Evolutionary conservation across 2,888 invertebrate genomes (phyloP).

Genomic region (Agrilus mali): DNA sequence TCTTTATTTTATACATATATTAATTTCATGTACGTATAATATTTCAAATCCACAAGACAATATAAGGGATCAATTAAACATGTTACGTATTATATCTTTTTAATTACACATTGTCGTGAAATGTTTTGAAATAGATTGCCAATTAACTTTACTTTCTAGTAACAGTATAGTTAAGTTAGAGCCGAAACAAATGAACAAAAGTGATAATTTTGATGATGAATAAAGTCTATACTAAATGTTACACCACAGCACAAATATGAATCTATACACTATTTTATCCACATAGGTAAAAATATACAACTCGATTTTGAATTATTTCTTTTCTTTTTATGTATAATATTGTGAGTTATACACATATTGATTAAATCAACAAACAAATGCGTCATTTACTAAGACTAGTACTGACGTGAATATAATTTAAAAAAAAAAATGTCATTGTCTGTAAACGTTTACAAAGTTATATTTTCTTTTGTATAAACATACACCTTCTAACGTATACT

Average conservation of each 20-base stretch:
- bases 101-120: constrained; percentile 7
- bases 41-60: constrained; percentile 37
- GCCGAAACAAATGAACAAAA: constrained; percentile 8
- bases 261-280: constrained; percentile 35
- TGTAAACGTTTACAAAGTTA: constrained; percentile 12
- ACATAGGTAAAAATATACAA: constrained; percentile 39
- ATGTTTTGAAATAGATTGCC: constrained; percentile 4
- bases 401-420: too few relatives aligned
- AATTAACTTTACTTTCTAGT: neutral
- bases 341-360: too few relatives aligned
- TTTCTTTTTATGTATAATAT: too few relatives aligned
- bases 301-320: constrained; percentile 17
- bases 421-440: constrained; percentile 2
- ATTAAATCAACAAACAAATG: too few relatives aligned
- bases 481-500: constrained; percentile 32
- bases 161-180: neutral
- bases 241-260: constrained; percentile 38
- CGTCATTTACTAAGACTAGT: too few relatives aligned
- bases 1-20: constrained; percentile 37
- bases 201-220: constrained; percentile 25
- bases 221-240: constrained; percentile 33
- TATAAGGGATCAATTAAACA: constrained; percentile 17
- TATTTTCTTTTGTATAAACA: constrained; percentile 21
- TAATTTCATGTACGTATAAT: constrained; percentile 33
- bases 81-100: constrained; percentile 10